Conservation (phyloP, 2,113 vertebrate species). For the Progne subis region DNA sequence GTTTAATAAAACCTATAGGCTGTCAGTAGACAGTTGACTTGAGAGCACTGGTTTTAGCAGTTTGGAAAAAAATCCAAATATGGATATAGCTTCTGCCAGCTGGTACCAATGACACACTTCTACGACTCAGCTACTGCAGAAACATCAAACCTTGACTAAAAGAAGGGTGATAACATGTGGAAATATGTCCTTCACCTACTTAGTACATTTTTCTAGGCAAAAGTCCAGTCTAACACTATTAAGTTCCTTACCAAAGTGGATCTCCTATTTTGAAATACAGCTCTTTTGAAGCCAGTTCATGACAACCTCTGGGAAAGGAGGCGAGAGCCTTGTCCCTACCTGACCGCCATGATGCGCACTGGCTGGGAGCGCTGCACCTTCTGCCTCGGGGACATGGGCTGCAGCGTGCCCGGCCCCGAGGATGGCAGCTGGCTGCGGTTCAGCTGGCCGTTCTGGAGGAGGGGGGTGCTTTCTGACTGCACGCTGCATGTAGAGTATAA, state of each 20-base stretch:
- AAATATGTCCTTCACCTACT: neutral
- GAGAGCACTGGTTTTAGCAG: neutral
- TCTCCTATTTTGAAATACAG: rapidly evolving
- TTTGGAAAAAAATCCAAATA: neutral
- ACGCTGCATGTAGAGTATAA: conserved; percentile 81
- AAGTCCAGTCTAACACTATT: neutral
- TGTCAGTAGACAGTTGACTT: neutral
- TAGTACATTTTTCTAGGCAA: neutral
- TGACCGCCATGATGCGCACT: conserved; percentile 92
- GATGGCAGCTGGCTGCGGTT: conserved; percentile 57
- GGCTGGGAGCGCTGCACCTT: conserved; percentile 89
- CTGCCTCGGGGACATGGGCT: conserved; percentile 68
- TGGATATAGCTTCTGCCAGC: neutral
- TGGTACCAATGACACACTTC: neutral
- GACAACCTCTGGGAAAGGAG: neutral
- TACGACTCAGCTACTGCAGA: neutral
- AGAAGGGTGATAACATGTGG: neutral
- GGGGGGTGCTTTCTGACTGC: conserved; percentile 82
- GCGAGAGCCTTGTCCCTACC: conserved; percentile 66
- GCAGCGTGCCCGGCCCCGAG: conserved; percentile 6
- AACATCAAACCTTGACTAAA: neutral
- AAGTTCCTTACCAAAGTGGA: rapidly evolving
- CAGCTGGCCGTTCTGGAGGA: conserved; percentile 87
- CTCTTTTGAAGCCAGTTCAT: neutral
- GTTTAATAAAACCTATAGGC: neutral